phyloP scores from a whole-genome alignment of 2,113 vertebrate species.

The Oplegnathus fasciatus region DNA sequence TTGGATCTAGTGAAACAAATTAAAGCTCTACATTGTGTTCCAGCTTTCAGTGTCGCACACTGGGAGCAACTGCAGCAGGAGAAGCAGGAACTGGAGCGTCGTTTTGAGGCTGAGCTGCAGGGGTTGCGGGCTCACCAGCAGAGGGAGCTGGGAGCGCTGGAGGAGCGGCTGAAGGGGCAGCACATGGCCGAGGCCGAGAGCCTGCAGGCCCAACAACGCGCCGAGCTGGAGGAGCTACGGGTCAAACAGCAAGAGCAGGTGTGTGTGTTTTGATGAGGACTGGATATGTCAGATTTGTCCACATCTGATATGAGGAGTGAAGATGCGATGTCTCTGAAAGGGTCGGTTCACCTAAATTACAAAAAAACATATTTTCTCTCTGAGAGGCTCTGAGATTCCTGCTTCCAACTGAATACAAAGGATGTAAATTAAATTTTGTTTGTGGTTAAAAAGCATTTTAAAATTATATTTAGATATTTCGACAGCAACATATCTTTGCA shows the following conservation, averaged over 20 bases:
- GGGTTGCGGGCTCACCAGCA: conserved; percentile 86
- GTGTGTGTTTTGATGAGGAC: neutral
- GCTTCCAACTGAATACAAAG: too few species aligned
- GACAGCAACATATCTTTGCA: neutral
- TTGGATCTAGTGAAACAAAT: neutral
- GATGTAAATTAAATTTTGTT: neutral
- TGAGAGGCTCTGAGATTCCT: neutral
- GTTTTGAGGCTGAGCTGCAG: conserved; percentile 88
- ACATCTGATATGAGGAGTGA: neutral
- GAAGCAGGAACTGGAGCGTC: conserved; percentile 90
- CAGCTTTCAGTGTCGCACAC: conserved; percentile 88
- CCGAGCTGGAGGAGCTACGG: conserved; percentile 71
- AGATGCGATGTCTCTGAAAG: neutral
- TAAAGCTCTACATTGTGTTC: neutral
- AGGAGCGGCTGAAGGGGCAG: conserved; percentile 86
- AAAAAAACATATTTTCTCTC: neutral
- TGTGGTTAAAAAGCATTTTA: neutral
- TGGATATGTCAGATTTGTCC: neutral
- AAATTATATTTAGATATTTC: neutral
- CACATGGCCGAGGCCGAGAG: conserved; percentile 78
- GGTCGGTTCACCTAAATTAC: neutral
- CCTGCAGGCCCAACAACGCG: conserved; percentile 84
- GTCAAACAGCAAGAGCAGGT: conserved; percentile 83
- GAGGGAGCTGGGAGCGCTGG: conserved; percentile 87
- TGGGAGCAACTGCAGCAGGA: conserved; percentile 92